These are phyloP conservation scores for zebrafish (Danio rerio) DNA, from an alignment of 2,113 vertebrate genomes.

Conservation along the genomic window DNA sequence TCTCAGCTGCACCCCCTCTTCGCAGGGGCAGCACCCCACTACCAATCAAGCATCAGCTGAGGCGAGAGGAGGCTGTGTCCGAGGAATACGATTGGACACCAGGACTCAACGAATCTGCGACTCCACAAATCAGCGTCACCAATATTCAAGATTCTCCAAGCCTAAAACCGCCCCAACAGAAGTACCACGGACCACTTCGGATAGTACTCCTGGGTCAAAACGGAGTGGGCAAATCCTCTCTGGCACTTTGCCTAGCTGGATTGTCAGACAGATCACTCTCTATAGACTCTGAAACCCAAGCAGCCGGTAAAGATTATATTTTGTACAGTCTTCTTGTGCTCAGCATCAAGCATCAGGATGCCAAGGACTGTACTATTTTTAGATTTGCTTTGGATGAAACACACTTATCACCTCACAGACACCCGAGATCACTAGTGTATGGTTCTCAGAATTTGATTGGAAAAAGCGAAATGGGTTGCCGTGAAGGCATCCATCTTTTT, in stretches of 20 bases:
- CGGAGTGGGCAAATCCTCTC: conserved; percentile 87
- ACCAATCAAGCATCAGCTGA: conserved; percentile 80
- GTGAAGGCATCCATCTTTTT: conserved; percentile 40
- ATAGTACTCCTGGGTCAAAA: conserved; percentile 86
- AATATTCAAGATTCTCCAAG: conserved; percentile 65
- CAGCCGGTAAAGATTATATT: conserved; percentile 69
- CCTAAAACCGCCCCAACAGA: conserved; percentile 56
- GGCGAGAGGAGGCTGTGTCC: conserved; percentile 77
- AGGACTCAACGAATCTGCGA: conserved; percentile 65
- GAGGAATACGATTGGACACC: conserved; percentile 79
- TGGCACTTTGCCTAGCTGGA: conserved; percentile 85
- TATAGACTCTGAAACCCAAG: conserved; percentile 73
- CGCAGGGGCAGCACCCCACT: conserved; percentile 80
- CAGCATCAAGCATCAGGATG: conserved; percentile 18
- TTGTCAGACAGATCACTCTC: conserved; percentile 75
- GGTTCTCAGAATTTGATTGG: conserved; percentile 37
- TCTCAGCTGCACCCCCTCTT: conserved; percentile 75
- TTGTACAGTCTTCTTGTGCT: background rate
- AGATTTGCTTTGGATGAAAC: conserved; percentile 35
- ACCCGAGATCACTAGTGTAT: conserved; percentile 24
- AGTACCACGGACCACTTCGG: conserved; percentile 71
- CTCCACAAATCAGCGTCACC: conserved; percentile 71
- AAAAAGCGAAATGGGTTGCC: conserved; percentile 18
- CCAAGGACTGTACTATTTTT: conserved; percentile 36
- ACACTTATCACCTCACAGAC: conserved; percentile 44